Evolutionary conservation across 2,113 vertebrate species (phyloP).

Genomic region (Rhombomys opimus): DNA sequence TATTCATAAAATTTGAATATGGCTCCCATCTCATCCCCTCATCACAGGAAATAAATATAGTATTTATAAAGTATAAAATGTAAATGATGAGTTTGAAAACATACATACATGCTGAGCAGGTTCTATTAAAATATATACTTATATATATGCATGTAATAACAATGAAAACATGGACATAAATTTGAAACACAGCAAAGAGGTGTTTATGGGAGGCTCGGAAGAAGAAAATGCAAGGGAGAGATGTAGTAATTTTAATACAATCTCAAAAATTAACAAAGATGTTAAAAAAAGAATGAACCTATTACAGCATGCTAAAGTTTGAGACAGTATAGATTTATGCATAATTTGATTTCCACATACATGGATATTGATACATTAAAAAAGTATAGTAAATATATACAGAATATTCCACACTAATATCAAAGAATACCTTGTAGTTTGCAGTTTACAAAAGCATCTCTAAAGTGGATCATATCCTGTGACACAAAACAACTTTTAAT

Average conservation of each 20-base stretch:
- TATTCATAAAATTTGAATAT: no score
- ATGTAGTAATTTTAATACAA: not conserved
- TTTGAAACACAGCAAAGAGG: not conserved
- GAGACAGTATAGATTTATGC: not conserved
- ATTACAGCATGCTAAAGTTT: not conserved
- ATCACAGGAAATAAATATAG: no score
- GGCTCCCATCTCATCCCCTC: no score
- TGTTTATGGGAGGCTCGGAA: not conserved
- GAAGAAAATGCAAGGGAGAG: not conserved
- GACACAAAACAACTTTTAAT: not conserved
- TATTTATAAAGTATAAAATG: no score
- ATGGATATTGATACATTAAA: not conserved
- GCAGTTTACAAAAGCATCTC: not conserved
- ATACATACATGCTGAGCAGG: no score
- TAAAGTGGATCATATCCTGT: not conserved
- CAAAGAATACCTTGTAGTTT: not conserved
- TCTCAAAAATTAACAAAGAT: not conserved
- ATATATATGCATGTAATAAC: not conserved
- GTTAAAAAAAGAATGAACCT: not conserved
- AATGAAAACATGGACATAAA: not conserved
- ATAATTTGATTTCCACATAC: not conserved
- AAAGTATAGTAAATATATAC: not conserved
- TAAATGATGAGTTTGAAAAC: no score
- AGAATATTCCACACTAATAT: not conserved
- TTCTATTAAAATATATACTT: no score